These are phyloP conservation scores for Dendrocincla fuliginosa DNA, from an alignment of 2,797 vertebrate genomes.

Conservation along the genomic window DNA sequence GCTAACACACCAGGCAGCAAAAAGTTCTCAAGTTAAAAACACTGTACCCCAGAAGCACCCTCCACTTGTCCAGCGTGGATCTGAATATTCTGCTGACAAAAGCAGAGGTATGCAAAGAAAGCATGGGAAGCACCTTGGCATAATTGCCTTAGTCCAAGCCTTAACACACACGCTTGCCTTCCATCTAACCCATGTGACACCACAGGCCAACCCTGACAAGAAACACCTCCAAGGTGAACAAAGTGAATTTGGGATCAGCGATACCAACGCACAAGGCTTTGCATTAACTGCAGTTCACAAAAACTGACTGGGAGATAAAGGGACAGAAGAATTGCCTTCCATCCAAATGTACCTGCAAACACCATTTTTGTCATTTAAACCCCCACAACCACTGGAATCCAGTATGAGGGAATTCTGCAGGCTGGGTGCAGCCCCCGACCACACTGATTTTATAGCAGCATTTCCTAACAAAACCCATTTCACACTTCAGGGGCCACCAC, in stretches of 20 bases:
- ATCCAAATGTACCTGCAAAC: rapidly evolving
- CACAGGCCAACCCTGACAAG: background rate
- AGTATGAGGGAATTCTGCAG: background rate
- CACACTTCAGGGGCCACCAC: rapidly evolving
- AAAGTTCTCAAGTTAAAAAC: rapidly evolving
- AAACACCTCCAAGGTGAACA: background rate
- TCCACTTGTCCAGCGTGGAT: rapidly evolving
- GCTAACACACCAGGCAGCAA: background rate
- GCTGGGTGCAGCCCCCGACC: background rate
- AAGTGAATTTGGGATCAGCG: background rate
- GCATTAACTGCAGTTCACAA: background rate
- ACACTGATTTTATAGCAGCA: background rate
- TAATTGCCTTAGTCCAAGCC: background rate
- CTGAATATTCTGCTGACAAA: rapidly evolving
- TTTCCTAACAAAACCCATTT: background rate
- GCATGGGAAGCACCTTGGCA: background rate
- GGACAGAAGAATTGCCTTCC: background rate
- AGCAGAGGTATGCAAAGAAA: too few species aligned
- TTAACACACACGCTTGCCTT: background rate
- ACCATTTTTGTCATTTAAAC: background rate
- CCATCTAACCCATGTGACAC: background rate
- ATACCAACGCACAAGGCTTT: background rate
- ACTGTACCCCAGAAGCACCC: background rate
- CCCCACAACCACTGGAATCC: rapidly evolving
- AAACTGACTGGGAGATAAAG: background rate